Evolutionary conservation across 2,888 invertebrate species (phyloP).

Genomic region (Automeris io): DNA sequence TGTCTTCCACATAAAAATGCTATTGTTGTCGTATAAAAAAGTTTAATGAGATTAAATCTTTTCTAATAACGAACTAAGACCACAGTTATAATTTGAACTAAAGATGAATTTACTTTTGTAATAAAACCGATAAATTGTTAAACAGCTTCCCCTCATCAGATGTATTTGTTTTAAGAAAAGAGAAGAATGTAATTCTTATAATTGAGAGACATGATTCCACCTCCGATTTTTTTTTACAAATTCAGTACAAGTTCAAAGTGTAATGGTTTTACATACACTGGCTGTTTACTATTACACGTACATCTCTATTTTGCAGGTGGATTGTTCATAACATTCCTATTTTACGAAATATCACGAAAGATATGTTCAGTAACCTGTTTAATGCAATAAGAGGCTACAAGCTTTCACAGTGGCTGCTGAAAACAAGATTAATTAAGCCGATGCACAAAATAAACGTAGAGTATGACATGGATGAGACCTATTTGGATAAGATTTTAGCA

Average conservation of each 20-base stretch:
- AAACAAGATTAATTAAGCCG: constrained; percentile 28
- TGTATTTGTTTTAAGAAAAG: no score
- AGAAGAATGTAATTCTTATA: constrained; percentile 1
- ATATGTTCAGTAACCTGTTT: constrained; percentile 31
- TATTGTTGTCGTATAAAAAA: no score
- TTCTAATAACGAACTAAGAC: no score
- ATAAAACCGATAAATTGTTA: no score
- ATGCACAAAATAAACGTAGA: not conserved
- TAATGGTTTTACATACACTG: not conserved
- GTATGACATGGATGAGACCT: constrained; percentile 21
- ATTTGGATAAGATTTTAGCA: constrained; percentile 29
- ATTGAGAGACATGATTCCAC: not conserved
- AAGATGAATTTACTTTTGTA: no score
- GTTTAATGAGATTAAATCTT: no score
- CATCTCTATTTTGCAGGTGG: constrained; percentile 40
- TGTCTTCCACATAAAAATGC: no score
- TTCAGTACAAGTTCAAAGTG: no score
- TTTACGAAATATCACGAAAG: constrained; percentile 21
- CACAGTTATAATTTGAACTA: no score
- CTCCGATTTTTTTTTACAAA: no score
- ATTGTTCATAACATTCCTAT: constrained; percentile 33
- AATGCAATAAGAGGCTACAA: constrained; percentile 35
- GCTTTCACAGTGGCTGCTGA: constrained; percentile 30
- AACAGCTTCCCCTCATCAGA: no score
- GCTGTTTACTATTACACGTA: not conserved